Conservation (phyloP, 2,888 invertebrate species). For the Scaptomyza reducta region DNA sequence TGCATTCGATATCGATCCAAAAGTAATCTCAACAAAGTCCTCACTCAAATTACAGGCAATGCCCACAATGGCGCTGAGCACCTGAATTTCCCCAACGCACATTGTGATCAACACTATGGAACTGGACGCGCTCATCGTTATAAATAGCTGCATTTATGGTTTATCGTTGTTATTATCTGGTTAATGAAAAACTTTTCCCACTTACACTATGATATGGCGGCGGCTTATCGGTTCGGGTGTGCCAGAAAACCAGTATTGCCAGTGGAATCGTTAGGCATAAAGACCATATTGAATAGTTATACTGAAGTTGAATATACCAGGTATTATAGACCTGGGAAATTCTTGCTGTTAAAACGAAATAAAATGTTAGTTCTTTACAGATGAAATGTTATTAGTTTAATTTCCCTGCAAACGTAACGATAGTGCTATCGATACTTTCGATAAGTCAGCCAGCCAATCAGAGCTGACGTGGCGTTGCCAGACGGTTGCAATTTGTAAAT, state of each 20-base stretch:
- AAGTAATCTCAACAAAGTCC: conserved; percentile 38
- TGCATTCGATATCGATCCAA: conserved; percentile 38
- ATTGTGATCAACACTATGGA: conserved; percentile 32
- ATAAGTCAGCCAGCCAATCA: too few relatives aligned
- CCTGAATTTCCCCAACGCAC: conserved; percentile 49
- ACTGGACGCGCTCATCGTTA: conserved; percentile 1
- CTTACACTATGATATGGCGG: conserved; percentile 52
- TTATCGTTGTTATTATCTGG: too few relatives aligned
- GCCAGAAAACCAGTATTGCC: conserved; percentile 26
- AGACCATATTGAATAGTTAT: conserved; percentile 35
- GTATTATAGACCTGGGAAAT: neutral
- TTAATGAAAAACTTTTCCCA: too few relatives aligned
- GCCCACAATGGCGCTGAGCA: conserved; percentile 43
- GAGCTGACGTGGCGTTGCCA: too few relatives aligned
- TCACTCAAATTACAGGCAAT: conserved; percentile 26
- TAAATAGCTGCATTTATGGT: too few relatives aligned
- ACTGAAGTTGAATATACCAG: conserved; percentile 20
- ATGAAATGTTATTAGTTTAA: neutral
- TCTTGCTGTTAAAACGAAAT: conserved; percentile 24
- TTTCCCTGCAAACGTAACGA: neutral
- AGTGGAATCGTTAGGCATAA: conserved; percentile 46
- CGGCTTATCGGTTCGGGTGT: conserved; percentile 56
- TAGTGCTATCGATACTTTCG: neutral
- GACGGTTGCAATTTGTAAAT: too few relatives aligned
- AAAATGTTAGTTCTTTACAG: too few relatives aligned